Percentiles rank a stretch among this genome's conserved stretches.
phyloP scores from a whole-genome alignment of 2,113 vertebrate genomes.

The Hystrix cristata region DNA sequence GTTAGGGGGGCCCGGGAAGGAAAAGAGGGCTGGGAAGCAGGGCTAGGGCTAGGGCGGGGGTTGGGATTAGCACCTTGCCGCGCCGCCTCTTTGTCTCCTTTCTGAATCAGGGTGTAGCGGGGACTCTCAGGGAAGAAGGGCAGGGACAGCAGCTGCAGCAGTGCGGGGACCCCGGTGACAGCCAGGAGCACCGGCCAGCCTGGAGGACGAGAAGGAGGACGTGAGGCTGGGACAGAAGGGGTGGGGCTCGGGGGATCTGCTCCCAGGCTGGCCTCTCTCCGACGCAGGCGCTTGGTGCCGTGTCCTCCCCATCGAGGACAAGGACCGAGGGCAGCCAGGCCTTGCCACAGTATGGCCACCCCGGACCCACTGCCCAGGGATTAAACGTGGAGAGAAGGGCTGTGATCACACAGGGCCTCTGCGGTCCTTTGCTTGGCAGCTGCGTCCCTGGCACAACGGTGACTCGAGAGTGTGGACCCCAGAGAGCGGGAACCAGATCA shows the following conservation, averaged over 20 bases:
- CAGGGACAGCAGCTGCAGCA: constrained; percentile 89
- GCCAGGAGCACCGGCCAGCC: constrained; percentile 92
- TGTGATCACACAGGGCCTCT: too few relatives aligned
- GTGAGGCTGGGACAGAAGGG: background rate
- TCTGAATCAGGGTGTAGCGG: constrained; percentile 89
- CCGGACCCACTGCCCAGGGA: background rate
- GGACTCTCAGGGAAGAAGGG: constrained; percentile 92
- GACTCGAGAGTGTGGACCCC: background rate
- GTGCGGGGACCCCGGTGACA: constrained; percentile 84
- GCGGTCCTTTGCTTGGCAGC: too few relatives aligned
- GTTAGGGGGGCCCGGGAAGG: background rate
- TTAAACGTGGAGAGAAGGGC: background rate
- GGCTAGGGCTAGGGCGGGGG: background rate
- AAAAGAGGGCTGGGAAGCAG: background rate
- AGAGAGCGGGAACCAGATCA: background rate
- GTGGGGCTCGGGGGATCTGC: background rate
- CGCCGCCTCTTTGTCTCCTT: constrained; percentile 84
- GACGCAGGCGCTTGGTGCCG: background rate
- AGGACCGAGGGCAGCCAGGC: background rate
- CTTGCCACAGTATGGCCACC: background rate
- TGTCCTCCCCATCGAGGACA: background rate
- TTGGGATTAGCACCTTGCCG: constrained; percentile 82
- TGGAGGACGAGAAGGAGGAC: constrained; percentile 77
- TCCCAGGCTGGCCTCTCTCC: fast-evolving
- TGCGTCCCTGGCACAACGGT: background rate